These are phyloP conservation scores for Xanthorhoe spadicearia DNA, from an alignment of 2,888 invertebrate species.

Conservation along the genomic window DNA sequence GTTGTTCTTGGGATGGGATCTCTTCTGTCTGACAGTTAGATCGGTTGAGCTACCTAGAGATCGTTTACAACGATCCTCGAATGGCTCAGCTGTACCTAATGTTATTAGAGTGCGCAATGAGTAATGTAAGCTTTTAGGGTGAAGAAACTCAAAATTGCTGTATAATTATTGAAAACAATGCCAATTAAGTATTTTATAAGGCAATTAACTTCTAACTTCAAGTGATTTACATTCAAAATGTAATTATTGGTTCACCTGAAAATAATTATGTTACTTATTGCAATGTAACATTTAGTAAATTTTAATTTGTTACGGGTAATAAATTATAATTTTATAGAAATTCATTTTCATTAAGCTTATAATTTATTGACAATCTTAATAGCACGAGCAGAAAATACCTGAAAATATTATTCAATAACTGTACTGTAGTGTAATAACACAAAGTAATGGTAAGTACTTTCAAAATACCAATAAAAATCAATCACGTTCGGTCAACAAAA, in stretches of 20 bases:
- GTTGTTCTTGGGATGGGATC: too few relatives aligned
- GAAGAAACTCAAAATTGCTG: not conserved
- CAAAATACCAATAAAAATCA: conserved; percentile 15
- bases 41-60: too few relatives aligned
- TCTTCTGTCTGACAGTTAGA: too few relatives aligned
- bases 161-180: not conserved
- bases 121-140: too few relatives aligned
- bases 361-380: not conserved
- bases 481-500: conserved; percentile 23
- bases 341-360: not conserved
- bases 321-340: not conserved
- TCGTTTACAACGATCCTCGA: too few relatives aligned
- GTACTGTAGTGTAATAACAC: not conserved
- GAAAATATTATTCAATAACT: too few relatives aligned
- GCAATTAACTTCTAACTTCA: not conserved
- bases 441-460: not conserved
- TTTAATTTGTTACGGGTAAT: not conserved
- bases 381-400: not conserved
- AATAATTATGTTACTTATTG: not conserved
- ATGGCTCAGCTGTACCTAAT: too few relatives aligned
- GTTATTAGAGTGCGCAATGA: too few relatives aligned
- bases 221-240: not conserved
- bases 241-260: too few relatives aligned
- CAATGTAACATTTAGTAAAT: not conserved
- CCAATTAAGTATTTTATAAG: not conserved